A percentile compares a stretch with the other conserved stretches of the same genome.
Evolutionary conservation across 2,888 invertebrate genomes (phyloP).

Genomic region (Amblyjoppa proteus): DNA sequence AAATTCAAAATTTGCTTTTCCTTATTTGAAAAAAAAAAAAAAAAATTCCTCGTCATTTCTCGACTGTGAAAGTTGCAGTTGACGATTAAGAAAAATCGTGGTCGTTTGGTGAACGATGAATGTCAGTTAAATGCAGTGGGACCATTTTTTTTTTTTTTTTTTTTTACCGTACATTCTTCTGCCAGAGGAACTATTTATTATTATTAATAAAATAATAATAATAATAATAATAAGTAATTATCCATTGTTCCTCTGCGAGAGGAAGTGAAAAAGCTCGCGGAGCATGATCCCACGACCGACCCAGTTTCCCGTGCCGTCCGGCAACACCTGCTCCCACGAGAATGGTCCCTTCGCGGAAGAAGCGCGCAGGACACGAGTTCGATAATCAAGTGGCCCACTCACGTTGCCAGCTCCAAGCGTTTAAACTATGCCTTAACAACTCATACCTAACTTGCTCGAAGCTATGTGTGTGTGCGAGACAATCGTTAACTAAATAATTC

Average conservation of each 20-base stretch:
- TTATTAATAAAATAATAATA: too few species aligned
- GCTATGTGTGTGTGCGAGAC: slow-evolving; percentile 45
- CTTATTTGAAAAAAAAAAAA: background rate
- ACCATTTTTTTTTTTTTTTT: background rate
- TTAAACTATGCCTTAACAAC: slow-evolving; percentile 60
- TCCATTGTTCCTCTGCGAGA: background rate
- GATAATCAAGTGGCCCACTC: slow-evolving; percentile 73
- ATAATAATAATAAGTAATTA: too few species aligned
- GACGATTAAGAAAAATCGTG: too few species aligned
- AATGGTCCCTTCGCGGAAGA: background rate
- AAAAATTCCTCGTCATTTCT: background rate
- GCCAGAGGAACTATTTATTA: too few species aligned
- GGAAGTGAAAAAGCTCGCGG: slow-evolving; percentile 30
- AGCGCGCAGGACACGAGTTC: slow-evolving; percentile 55
- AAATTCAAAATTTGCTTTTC: background rate
- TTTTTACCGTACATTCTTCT: background rate
- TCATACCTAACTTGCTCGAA: slow-evolving; percentile 63
- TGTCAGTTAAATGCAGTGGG: background rate
- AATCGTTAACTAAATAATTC: slow-evolving; percentile 64
- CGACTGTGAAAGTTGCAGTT: background rate
- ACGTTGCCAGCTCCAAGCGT: slow-evolving; percentile 72
- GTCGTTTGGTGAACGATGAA: background rate
- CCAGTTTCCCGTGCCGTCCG: background rate
- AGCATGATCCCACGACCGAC: slow-evolving; percentile 44
- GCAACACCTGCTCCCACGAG: slow-evolving; percentile 4